Evolutionary conservation across 2,113 vertebrate genomes (phyloP), one percentile per base, ranked within the genome.

Genomic region (Turdus rufiventris): DNA sequence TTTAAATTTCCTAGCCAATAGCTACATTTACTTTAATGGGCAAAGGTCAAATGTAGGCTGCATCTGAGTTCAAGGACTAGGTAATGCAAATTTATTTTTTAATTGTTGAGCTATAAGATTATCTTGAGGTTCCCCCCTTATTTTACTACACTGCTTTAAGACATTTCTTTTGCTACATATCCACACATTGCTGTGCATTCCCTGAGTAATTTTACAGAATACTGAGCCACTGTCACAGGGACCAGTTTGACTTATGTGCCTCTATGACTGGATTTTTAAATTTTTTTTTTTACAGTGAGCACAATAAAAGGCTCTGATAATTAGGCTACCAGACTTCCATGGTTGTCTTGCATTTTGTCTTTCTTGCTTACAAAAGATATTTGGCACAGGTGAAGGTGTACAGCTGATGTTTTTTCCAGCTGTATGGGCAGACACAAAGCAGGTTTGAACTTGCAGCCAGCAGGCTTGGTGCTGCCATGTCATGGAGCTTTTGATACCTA

Each of bases 111-210:
- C 16, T 47, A 3, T 14, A 31, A 31, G 14, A 10, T 62, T 4
- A 60, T 8, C 9, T 4, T 34, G 26, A 47, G 2, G 6, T 40
- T 72, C 5, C 11, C 12, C 3, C 0, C 0, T 38, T 70, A 4
- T 36, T 68, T 80, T 54, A 11, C 68, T 85, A 5, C 1, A 0
- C 4, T 47, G 10, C 10, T 18, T 91, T 34, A 26, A 51, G n/a
- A 19, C 0, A 2, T 18, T 47, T 80, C 9, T 75, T 62, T 34
- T 61, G 14, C 18, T 47, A n/a, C 3, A 3, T 21, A 34, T 17
- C 21, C 6, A 36, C 17, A 3, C 1, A 0, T 47, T 51, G 17
- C 48, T 63, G 8, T 33, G 8, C 15, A 17, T 42, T 6, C 12
- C 3, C 2, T 14, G 43, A 48, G 29, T 24, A 36, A 50, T 26